Conservation (phyloP, 2,797 vertebrate genomes). For the Myripristis murdjan region DNA sequence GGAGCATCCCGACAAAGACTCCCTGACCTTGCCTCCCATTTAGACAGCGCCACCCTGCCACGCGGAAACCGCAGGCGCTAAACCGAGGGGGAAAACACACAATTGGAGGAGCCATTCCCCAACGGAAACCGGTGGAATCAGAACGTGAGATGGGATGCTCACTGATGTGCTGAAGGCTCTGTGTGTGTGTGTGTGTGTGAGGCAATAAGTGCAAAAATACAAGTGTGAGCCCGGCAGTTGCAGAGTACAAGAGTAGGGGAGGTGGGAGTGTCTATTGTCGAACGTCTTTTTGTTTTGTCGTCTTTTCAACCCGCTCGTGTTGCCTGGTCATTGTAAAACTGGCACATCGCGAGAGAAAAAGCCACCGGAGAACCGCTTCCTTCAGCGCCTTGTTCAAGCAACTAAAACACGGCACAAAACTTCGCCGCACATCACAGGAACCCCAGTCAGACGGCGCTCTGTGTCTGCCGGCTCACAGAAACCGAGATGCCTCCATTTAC, state of each 20-base stretch:
- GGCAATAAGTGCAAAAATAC: background rate
- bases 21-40: constrained; percentile 65
- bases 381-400: constrained; percentile 34
- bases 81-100: constrained; percentile 11
- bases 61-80: constrained; percentile 19
- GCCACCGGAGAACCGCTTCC: constrained; percentile 33
- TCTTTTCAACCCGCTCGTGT: constrained; percentile 2
- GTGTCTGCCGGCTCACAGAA: constrained; percentile 26
- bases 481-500: constrained; percentile 2
- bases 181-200: too few relatives aligned
- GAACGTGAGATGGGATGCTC: constrained; percentile 55
- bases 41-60: constrained; percentile 29
- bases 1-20: constrained; percentile 64
- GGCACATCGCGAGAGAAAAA: constrained; percentile 10
- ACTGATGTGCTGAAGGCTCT: constrained; percentile 32
- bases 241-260: background rate
- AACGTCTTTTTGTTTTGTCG: constrained; percentile 15
- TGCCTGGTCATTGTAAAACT: constrained; percentile 32
- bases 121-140: constrained; percentile 34
- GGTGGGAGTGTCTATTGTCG: constrained; percentile 2
- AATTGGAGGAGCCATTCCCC: constrained; percentile 50
- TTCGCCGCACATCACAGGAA: constrained; percentile 38
- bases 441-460: background rate
- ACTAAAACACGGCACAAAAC: constrained; percentile 33
- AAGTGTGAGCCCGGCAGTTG: background rate